These are phyloP conservation scores for Zosterops pallidus DNA, from an alignment of 2,113 vertebrate species.

Conservation along the genomic window DNA sequence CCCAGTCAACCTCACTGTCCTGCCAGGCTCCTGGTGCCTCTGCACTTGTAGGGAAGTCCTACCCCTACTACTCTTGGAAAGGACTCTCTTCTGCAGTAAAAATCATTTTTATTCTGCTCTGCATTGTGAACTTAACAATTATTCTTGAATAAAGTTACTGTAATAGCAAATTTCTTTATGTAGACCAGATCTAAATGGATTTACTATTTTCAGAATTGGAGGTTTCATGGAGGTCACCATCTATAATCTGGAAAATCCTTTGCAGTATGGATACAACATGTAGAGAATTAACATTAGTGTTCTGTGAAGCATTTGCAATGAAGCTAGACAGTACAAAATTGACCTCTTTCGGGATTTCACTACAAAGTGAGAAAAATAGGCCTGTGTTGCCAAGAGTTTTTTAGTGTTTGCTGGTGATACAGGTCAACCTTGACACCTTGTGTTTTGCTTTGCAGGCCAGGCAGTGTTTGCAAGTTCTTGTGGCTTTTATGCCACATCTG, in stretches of 20 bases:
- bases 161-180: not conserved
- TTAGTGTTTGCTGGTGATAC: not conserved
- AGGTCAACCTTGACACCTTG: not conserved
- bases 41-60: not conserved
- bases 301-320: not conserved
- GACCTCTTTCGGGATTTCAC: not conserved
- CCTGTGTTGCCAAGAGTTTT: not conserved
- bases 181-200: not conserved
- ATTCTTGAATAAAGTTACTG: not conserved
- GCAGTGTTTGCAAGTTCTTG: not conserved
- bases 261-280: not conserved
- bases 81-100: not conserved
- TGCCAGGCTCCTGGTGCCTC: not conserved
- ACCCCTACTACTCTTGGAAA: not conserved
- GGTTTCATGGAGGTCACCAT: not conserved
- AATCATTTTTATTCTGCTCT: not conserved
- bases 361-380: not conserved
- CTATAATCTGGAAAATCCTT: not conserved
- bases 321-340: constrained; percentile 1
- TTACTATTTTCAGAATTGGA: not conserved
- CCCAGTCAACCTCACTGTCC: not conserved
- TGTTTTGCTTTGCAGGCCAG: constrained; percentile 7
- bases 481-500: not conserved
- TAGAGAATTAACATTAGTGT: not conserved
- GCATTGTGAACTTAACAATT: not conserved